phyloP scores from a whole-genome alignment of 2,113 vertebrate genomes.

The Malurus melanocephalus region DNA sequence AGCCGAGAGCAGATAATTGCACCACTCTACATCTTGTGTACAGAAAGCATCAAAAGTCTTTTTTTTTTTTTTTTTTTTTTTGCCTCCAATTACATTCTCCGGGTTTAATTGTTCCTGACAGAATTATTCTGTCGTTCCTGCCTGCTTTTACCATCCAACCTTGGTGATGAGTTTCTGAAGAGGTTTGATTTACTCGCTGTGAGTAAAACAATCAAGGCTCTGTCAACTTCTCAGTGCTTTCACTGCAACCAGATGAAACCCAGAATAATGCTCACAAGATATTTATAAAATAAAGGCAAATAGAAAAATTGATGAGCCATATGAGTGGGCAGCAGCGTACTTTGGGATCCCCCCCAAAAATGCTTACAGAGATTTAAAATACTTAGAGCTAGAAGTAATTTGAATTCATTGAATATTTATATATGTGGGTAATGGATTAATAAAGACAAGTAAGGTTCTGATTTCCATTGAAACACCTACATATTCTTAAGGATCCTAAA shows the following conservation, averaged over 20 bases:
- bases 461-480: neutral
- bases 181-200: neutral
- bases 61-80: neutral
- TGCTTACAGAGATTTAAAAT: neutral
- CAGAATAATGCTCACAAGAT: neutral
- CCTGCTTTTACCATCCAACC: neutral
- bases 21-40: neutral
- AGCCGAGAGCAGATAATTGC: constrained; percentile 40
- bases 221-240: neutral
- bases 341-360: too few relatives aligned
- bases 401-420: neutral
- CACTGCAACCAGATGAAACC: neutral
- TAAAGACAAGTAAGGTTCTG: neutral
- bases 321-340: too few relatives aligned
- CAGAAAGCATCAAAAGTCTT: constrained; percentile 5
- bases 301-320: neutral
- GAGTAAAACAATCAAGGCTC: neutral
- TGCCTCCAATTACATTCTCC: neutral
- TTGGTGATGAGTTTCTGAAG: neutral
- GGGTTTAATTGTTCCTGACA: neutral
- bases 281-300: neutral
- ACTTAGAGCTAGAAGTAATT: neutral
- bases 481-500: neutral
- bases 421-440: neutral
- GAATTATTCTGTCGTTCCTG: neutral